Base-by-base conservation (phyloP, 2,888 invertebrate species). In the Hemicrepidius hirtus region DNA sequence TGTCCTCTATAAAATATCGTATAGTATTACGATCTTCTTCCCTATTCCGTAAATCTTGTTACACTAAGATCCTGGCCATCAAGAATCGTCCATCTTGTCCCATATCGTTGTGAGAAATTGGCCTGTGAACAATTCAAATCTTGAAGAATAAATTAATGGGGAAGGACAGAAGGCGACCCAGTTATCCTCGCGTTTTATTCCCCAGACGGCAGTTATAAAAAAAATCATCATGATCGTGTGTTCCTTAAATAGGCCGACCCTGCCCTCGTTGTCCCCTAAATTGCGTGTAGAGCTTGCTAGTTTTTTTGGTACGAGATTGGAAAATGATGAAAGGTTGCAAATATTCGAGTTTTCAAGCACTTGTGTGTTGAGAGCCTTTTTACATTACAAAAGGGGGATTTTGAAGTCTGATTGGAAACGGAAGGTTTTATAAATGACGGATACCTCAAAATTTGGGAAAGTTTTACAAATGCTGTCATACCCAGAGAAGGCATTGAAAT, bases 171-270 rank as follows among this genome's bases (percentile, higher is more conserved):
- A 16, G 12, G 12, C 32, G 55, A 55, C 55, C 55, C 32, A 55
- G 55, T 55, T 55, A 55, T 55, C 32, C 16, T 35, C 16, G 55
- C 32, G 32, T 35, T 55, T 53, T 13, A 35, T 55, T 55, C 55
- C 55, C 55, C 13, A 28, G 32, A 35, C 55, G 55, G 55, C 16
- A 16, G 55, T 55, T 49, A 49, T 20, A 55, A 55, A 55, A 55
- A 55, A 55, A 55, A 55, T 55, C 16, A 35, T 55, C 55, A 18
- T 32, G 35, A 55, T 35, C 32, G 16, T 32, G 16, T 55, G 20
- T 20, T 55, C 50, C 32, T 28, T 35, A 55, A 55, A 55, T 55
- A 55, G 55, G 55, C 55, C 35, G 55, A 55, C 28, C 32, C 55
- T 55, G 32, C 55, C 55, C 35, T 55, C 32, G 21, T 44, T 18